These are phyloP conservation scores for Elysia chlorotica DNA, from an alignment of 1,140 invertebrate species.

Conservation along the genomic window DNA sequence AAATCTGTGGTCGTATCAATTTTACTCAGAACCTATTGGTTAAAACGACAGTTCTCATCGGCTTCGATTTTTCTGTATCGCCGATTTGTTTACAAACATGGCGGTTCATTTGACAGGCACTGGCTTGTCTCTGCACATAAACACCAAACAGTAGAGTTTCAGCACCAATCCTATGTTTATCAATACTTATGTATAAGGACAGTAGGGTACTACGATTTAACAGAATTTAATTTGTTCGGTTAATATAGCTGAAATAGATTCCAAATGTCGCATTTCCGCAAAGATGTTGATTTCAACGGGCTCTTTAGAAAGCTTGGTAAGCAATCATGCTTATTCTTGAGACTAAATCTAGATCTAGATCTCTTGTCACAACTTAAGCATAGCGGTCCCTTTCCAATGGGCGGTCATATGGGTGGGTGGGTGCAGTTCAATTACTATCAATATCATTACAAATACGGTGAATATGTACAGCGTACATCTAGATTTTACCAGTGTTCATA, in stretches of 20 bases:
- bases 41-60: neutral
- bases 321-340: neutral
- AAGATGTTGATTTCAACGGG: constrained; percentile 45
- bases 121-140: neutral
- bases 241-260: constrained; percentile 29
- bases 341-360: no score
- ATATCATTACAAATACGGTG: neutral
- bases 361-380: neutral
- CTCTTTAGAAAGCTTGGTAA: constrained; percentile 51
- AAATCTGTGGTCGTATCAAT: no score
- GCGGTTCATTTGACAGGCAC: neutral
- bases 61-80: neutral
- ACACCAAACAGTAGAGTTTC: no score
- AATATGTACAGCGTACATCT: neutral
- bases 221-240: constrained; percentile 2
- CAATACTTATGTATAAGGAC: no score
- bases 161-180: no score
- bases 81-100: neutral
- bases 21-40: no score
- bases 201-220: neutral
- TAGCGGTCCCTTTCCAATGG: no score
- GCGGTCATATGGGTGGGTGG: no score
- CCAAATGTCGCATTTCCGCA: no score
- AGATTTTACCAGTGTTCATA: no score
- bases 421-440: no score